Evolutionary conservation across 2,797 vertebrate genomes (phyloP).

Genomic region (Galagoides demidoff): DNA sequence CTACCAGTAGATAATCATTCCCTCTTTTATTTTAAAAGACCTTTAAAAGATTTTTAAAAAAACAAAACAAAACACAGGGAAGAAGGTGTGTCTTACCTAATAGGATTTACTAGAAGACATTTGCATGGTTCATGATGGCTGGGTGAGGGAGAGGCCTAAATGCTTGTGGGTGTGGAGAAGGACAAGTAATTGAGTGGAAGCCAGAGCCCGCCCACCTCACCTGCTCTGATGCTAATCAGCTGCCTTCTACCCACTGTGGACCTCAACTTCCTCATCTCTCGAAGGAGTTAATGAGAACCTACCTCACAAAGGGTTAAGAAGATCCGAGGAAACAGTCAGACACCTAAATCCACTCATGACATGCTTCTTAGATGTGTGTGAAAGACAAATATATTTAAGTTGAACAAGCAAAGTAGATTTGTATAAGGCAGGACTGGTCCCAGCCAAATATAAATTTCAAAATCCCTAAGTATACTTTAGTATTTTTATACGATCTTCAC

Average conservation of each 20-base stretch:
- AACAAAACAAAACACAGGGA: not conserved
- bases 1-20: slow-evolving; percentile 28
- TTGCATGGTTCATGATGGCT: not conserved
- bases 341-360: not conserved
- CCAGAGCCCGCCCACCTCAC: too few species aligned
- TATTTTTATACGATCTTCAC: not conserved
- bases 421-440: not conserved
- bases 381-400: not conserved
- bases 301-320: not conserved
- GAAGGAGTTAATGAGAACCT: not conserved
- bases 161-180: not conserved
- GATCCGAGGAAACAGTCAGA: not conserved
- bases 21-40: not conserved
- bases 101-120: not conserved
- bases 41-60: not conserved
- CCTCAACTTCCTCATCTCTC: not conserved
- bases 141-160: not conserved
- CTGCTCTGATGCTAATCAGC: fast-evolving
- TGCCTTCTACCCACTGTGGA: not conserved
- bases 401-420: not conserved
- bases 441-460: not conserved
- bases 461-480: not conserved
- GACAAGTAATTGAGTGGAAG: not conserved
- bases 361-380: not conserved
- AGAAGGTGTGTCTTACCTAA: not conserved